These are phyloP conservation scores for Patella pellucida DNA, from an alignment of 2,888 invertebrate genomes.

Conservation along the genomic window DNA sequence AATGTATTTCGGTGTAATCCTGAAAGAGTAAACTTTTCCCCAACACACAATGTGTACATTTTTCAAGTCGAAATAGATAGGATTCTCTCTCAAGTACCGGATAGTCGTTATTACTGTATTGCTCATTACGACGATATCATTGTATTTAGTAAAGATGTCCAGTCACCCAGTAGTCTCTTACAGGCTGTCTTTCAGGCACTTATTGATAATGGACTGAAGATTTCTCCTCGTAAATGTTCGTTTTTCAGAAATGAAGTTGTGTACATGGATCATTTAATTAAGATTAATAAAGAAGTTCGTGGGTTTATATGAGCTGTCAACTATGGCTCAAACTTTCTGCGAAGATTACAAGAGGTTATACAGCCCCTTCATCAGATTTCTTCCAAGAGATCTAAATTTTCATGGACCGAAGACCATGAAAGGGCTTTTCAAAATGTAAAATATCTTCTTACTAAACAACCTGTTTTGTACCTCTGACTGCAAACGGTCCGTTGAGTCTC, in stretches of 20 bases:
- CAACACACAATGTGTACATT: neutral
- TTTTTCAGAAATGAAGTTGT: neutral
- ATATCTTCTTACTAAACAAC: neutral
- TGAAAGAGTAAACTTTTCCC: neutral
- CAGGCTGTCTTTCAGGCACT: neutral
- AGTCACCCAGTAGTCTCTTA: neutral
- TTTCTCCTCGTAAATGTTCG: constrained; percentile 3
- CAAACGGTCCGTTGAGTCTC: neutral
- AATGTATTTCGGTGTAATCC: neutral
- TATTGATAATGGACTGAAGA: neutral
- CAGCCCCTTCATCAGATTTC: neutral
- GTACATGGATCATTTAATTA: neutral
- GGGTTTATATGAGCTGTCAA: neutral
- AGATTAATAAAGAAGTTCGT: neutral
- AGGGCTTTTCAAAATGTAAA: neutral
- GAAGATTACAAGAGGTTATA: neutral
- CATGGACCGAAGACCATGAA: neutral
- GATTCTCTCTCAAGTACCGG: neutral
- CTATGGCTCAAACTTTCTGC: neutral
- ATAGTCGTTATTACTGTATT: neutral
- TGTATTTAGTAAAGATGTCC: neutral
- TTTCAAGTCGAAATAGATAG: neutral
- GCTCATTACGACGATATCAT: neutral
- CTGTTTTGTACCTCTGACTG: neutral
- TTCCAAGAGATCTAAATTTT: neutral